These are phyloP conservation scores for Atherinosoma microstoma DNA, from an alignment of 2,797 vertebrate species.

Conservation along the genomic window DNA sequence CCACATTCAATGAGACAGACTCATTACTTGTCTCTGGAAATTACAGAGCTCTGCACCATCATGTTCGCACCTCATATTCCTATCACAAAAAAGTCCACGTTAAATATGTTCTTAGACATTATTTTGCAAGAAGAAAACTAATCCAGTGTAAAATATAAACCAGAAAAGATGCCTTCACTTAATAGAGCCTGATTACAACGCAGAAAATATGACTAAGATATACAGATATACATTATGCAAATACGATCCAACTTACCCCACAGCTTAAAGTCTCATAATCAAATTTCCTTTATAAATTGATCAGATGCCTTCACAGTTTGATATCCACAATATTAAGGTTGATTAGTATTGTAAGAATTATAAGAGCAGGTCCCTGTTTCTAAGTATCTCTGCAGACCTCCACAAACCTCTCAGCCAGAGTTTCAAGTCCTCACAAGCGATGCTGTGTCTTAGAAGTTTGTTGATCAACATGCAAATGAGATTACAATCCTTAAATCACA, in stretches of 20 bases:
- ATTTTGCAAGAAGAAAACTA: neutral
- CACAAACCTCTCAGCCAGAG: neutral
- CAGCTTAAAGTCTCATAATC: neutral
- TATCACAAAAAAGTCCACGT: neutral
- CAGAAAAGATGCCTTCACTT: neutral
- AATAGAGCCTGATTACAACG: neutral
- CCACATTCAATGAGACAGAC: neutral
- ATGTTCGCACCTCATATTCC: neutral
- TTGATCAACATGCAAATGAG: conserved; percentile 61
- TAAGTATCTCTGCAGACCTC: neutral
- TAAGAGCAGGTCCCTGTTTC: neutral
- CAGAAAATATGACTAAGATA: neutral
- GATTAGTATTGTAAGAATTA: no score
- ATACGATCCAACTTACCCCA: conserved; percentile 42
- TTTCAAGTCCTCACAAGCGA: neutral
- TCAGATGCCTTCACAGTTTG: neutral
- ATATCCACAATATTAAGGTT: neutral
- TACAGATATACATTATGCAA: neutral
- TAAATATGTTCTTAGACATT: neutral
- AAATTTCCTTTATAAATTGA: conserved; percentile 7
- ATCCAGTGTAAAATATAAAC: neutral
- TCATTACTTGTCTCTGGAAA: neutral
- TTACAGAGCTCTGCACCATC: neutral
- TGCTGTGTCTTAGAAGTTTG: neutral
- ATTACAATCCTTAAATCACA: conserved; percentile 48